Evolutionary conservation across 2,888 invertebrate species (phyloP), one percentile per base, ranked within the genome.

Genomic region (Ectobius pallidus): DNA sequence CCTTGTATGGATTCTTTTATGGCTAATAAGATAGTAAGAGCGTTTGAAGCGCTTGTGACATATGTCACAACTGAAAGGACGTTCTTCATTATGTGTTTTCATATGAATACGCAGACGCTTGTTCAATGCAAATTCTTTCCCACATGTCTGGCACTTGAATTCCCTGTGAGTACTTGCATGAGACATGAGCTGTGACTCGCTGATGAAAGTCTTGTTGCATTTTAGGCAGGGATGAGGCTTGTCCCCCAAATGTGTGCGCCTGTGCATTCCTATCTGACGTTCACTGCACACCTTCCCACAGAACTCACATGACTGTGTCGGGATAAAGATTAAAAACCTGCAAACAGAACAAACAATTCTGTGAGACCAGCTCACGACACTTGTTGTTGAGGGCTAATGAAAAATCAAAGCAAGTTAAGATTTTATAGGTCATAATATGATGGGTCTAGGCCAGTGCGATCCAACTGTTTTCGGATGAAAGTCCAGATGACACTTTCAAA

Each of bases 31-130:
- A 71, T 83, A 71, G 46, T 73, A 68, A 0, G 73, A 46, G 14
- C 70, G 70, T 55, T 73, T 73, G 58, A 75, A 89, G 82, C 86
- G 82, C 74, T 85, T 85, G 72, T 86, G 86, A 79, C 89, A 89
- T 78, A 85, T 84, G 39, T 77, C 78, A 80, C 89, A 89, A 6
- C 84, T 82, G 80, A 86, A 84, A 0, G 70, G 73, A 6, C 70
- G 63, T 27, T 73, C 70, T 20, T 71, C 68, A 14, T 67, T 69
- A 44, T 73, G 69, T 27, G 58, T 34, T 34, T 62, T 86, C 79
- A 83, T 83, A 80, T 89, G 89, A 3, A 76, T 71, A 9, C 76
- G 72, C 65, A 86, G 84, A 7, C 62, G 42, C 20, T 69, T 73
- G 18, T 20, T 69, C 20, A 52, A 20, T 6, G 61, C 46, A 49